Evolutionary conservation across 2,797 vertebrate genomes (phyloP).

Genomic region (Rhinoraja longicauda): DNA sequence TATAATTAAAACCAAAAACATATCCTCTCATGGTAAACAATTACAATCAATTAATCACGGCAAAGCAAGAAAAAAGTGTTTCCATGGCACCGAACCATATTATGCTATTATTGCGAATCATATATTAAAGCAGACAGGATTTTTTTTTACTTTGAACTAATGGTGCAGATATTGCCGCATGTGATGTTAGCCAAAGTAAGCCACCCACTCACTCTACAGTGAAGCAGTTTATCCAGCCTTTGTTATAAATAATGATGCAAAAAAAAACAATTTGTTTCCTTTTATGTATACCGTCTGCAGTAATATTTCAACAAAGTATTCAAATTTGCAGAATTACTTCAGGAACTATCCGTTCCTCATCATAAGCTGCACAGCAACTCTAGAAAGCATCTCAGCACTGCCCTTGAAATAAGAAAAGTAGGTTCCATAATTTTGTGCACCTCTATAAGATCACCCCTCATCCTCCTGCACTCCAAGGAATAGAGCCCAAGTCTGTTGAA

Average conservation of each 20-base stretch:
- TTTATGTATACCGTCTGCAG: not conserved
- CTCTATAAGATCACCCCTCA: too few species aligned
- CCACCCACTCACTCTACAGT: not conserved
- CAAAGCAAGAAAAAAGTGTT: not conserved
- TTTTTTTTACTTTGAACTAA: constrained; percentile 16
- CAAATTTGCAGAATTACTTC: not conserved
- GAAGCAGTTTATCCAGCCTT: not conserved
- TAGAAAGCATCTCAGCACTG: too few species aligned
- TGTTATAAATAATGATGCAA: constrained; percentile 7
- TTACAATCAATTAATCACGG: not conserved
- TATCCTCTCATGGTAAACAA: not conserved
- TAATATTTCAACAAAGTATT: constrained; percentile 1
- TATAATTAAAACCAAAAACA: constrained; percentile 16
- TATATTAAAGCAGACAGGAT: not conserved
- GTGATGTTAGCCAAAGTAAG: not conserved
- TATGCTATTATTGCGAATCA: constrained; percentile 28
- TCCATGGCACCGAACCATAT: not conserved
- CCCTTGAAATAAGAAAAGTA: too few species aligned
- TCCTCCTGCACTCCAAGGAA: too few species aligned
- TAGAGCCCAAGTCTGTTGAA: too few species aligned
- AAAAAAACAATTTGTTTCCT: not conserved
- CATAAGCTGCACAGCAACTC: not conserved
- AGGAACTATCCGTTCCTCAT: not conserved
- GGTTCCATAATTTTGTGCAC: too few species aligned
- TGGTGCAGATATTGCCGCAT: not conserved